Conservation (phyloP, 2,113 vertebrate species). For the Paradoxurus hermaphroditus region DNA sequence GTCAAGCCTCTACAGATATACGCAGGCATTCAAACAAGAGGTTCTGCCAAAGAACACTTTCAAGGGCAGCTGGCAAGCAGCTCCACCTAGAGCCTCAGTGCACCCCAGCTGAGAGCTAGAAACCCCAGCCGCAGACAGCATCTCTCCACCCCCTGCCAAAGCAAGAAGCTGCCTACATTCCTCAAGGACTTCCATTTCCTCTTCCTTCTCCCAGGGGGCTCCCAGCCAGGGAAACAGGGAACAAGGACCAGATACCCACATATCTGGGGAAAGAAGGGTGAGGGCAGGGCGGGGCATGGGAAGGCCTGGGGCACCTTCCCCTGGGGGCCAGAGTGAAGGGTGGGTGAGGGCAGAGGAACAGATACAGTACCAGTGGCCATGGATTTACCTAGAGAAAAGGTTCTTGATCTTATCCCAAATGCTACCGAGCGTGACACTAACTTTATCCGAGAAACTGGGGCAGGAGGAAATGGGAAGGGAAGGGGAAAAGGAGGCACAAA, state of each 20-base stretch:
- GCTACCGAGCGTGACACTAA: constrained; percentile 95
- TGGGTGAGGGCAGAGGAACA: constrained; percentile 42
- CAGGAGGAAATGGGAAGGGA: constrained; percentile 83
- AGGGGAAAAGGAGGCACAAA: constrained; percentile 81
- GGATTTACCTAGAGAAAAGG: constrained; percentile 96
- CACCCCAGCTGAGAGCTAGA: background rate
- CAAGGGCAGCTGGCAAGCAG: background rate
- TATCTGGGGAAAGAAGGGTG: background rate
- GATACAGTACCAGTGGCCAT: constrained; percentile 78
- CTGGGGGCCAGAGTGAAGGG: constrained; percentile 24
- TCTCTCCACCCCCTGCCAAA: background rate
- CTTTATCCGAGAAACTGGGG: constrained; percentile 95
- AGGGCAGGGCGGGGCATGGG: background rate
- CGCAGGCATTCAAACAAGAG: background rate
- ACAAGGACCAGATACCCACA: background rate
- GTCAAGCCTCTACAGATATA: background rate
- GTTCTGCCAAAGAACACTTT: background rate
- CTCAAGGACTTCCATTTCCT: background rate
- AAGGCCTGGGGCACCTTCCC: background rate
- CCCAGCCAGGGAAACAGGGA: background rate
- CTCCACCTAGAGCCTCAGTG: background rate
- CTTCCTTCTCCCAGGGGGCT: constrained; percentile 1
- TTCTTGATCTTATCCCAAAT: constrained; percentile 96
- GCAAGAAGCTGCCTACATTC: background rate
- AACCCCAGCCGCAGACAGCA: background rate